phyloP scores from a whole-genome alignment of 2,797 vertebrate genomes.

The Ciconia nigra region DNA sequence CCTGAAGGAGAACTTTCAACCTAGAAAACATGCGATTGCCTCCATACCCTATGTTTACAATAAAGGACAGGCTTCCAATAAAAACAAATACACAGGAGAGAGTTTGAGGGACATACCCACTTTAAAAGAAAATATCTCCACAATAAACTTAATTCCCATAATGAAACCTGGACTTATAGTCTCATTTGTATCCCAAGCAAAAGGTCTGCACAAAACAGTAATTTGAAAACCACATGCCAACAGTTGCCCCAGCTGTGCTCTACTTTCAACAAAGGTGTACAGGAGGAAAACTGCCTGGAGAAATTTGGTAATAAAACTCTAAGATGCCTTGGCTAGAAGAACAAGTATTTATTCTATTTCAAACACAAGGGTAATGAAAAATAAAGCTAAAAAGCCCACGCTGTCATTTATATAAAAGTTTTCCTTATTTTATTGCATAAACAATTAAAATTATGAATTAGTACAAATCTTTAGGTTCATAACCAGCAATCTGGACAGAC shows the following conservation, averaged over 20 bases:
- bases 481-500: conserved; percentile 62
- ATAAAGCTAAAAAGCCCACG: conserved; percentile 66
- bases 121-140: not conserved
- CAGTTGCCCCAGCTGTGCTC: not conserved
- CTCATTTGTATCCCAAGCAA: not conserved
- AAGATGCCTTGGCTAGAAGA: conserved; percentile 37
- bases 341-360: conserved; percentile 43
- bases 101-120: not conserved
- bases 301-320: not conserved
- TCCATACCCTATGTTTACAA: not conserved
- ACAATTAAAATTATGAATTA: conserved; percentile 67
- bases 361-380: conserved; percentile 17
- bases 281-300: not conserved
- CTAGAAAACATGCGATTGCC: not conserved
- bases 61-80: not conserved
- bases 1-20: not conserved
- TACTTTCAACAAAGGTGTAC: not conserved
- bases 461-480: conserved; percentile 71
- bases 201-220: not conserved
- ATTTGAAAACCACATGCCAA: not conserved
- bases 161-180: not conserved
- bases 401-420: conserved; percentile 62
- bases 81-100: not conserved
- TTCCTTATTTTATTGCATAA: conserved; percentile 78
- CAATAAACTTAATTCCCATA: not conserved